Conservation (phyloP, 2,888 invertebrate genomes). For the Galerucella nymphaeae region DNA sequence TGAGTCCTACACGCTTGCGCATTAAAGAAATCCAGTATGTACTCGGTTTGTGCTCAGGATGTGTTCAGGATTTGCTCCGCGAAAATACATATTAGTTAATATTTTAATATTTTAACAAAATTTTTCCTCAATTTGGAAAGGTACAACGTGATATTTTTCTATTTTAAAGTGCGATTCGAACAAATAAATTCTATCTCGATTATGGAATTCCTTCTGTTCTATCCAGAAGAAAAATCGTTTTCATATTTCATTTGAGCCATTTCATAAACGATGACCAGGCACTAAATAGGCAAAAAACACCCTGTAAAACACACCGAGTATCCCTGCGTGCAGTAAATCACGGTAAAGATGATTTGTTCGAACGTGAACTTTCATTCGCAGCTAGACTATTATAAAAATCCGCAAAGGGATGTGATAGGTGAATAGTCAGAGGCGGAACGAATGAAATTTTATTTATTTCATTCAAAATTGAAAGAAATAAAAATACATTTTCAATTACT, state of each 20-base stretch:
- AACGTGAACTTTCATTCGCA: slow-evolving; percentile 48
- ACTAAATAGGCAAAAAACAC: slow-evolving; percentile 39
- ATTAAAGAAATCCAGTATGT: too few relatives aligned
- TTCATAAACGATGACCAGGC: slow-evolving; percentile 44
- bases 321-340: slow-evolving; percentile 41
- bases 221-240: slow-evolving; percentile 28
- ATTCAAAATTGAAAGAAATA: not conserved
- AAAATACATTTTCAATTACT: not conserved
- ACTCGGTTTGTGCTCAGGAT: too few relatives aligned
- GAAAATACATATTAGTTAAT: too few relatives aligned
- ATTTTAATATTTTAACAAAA: too few relatives aligned
- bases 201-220: slow-evolving; percentile 13
- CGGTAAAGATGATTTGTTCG: slow-evolving; percentile 44
- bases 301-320: slow-evolving; percentile 36
- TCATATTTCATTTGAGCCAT: slow-evolving; percentile 37
- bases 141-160: too few relatives aligned
- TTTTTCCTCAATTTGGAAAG: too few relatives aligned
- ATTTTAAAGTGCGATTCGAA: slow-evolving; percentile 2
- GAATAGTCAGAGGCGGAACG: slow-evolving; percentile 1
- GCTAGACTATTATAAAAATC: slow-evolving; percentile 43
- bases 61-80: too few relatives aligned
- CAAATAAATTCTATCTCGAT: not conserved
- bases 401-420: slow-evolving; percentile 14
- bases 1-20: too few relatives aligned
- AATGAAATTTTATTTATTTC: not conserved